Conservation (phyloP, 2,113 vertebrate genomes). For the Eonycteris spelaea region DNA sequence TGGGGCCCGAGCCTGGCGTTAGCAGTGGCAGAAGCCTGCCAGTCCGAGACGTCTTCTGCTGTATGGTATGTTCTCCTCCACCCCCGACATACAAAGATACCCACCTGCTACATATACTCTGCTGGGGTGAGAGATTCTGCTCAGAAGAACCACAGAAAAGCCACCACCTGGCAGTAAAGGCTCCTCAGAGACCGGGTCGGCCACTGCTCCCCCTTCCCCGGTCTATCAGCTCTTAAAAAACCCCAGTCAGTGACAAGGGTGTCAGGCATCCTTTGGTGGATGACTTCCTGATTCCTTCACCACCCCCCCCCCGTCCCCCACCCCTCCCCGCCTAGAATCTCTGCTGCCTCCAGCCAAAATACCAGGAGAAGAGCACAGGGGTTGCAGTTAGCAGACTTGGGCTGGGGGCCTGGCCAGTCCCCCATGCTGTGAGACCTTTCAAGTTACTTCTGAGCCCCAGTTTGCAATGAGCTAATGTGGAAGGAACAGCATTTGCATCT, state of each 20-base stretch:
- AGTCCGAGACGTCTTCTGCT: background rate
- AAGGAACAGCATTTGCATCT: background rate
- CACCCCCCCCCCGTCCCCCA: no score
- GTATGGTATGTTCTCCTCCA: background rate
- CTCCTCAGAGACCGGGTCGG: background rate
- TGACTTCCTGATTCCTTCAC: background rate
- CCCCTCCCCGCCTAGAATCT: background rate
- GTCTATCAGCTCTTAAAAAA: background rate
- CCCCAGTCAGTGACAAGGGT: background rate
- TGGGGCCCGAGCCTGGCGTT: background rate
- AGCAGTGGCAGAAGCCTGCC: background rate
- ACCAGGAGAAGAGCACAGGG: background rate
- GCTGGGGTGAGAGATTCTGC: background rate
- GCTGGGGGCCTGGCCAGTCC: background rate
- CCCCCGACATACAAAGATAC: background rate
- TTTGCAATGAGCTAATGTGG: background rate
- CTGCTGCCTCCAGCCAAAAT: background rate
- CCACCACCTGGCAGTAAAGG: background rate
- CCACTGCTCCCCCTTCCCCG: no score
- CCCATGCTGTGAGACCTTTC: background rate
- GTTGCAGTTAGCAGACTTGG: background rate
- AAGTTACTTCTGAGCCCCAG: background rate
- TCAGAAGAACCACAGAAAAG: background rate
- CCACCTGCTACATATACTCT: background rate
- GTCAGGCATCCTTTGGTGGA: background rate